Evolutionary conservation across 1,140 invertebrate species (phyloP), one percentile per base, ranked within the genome.

Genomic region (Drosophila novamexicana): DNA sequence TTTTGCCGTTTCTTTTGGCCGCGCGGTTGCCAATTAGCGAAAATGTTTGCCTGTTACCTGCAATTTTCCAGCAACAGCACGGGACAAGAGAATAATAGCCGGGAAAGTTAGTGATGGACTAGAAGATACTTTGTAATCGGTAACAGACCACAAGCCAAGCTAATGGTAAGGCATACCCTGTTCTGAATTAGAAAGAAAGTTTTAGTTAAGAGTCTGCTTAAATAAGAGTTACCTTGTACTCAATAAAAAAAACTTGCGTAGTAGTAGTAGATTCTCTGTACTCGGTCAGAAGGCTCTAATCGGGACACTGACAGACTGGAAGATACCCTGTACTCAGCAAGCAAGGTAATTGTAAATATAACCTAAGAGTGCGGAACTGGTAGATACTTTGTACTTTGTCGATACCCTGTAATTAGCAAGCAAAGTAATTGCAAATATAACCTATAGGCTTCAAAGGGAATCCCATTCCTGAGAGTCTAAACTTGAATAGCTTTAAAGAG

Each of bases 11-110:
- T 57, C 52, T 61, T 29, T 63, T 69, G 42, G 65, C 56, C 52
- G 64, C 72, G 65, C 72, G 57, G 34, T 62, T 70, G 66, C 66
- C 72, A 75, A 75, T 75, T 75, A 75, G 72, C 65, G 37, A 70
- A 70, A 70, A 70, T 75, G 66, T 75, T 75, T 70, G 66, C 66
- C 50, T 61, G 68, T 39, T 57, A 47, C 39, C 64, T 72, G 68
- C 50, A 72, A 66, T 52, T 52, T 72, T 52, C 16, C 49, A 53
- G 49, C 56, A 61, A 68, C 34, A 61, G 45, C 63, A 44, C 53
- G 39, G 37, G 54, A 32, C 45, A 34, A 58, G 37, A 37, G 53
- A 66, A 66, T 52, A 58, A 34, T 16, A 36, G 9, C 40, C 14
- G 16, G 34, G 3, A n/a, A 56, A 42, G 39, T 53, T 14, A 53